Evolutionary conservation across 2,797 vertebrate genomes (phyloP).

Genomic region (Aphelocoma californica): DNA sequence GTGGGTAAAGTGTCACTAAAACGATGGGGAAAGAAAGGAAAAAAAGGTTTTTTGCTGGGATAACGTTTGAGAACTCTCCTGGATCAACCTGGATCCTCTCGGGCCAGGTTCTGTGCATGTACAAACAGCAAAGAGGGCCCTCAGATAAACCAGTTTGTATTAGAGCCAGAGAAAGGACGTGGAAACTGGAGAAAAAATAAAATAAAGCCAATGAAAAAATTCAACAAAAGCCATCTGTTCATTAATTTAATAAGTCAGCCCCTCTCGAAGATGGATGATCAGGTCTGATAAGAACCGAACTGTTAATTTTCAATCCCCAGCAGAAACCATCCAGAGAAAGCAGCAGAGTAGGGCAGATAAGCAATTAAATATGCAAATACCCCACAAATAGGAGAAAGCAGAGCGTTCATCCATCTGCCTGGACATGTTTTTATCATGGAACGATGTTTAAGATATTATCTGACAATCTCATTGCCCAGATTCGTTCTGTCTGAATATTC

Average conservation of each 20-base stretch:
- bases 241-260: not conserved
- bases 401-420: not conserved
- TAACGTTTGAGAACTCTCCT: not conserved
- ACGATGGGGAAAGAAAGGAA: not conserved
- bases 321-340: not conserved
- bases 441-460: not conserved
- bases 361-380: not conserved
- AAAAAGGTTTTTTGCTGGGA: not conserved
- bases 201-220: not conserved
- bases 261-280: not conserved
- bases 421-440: not conserved
- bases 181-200: not conserved
- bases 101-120: not conserved
- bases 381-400: not conserved
- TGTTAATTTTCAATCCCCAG: not conserved
- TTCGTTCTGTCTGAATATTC: not conserved
- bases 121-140: not conserved
- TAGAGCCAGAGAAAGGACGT: not conserved
- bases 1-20: rapidly evolving
- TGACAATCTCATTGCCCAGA: not conserved
- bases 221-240: not conserved
- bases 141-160: not conserved
- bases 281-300: not conserved
- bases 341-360: not conserved
- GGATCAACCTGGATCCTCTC: not conserved